Evolutionary conservation across 2,888 invertebrate genomes (phyloP).

Genomic region (Dyspetes luteomarginatus): DNA sequence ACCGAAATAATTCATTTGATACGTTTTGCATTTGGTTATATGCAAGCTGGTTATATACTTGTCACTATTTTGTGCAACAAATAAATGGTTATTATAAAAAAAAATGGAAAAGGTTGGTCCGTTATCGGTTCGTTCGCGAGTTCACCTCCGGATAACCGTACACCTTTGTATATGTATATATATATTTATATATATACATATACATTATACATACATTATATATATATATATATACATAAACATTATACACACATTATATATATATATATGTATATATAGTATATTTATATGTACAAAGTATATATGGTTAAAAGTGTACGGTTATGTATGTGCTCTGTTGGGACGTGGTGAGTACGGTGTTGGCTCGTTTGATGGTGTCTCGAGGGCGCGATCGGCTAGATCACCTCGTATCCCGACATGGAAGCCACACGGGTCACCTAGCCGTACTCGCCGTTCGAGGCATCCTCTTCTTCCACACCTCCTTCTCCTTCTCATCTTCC

Average conservation of each 20-base stretch:
- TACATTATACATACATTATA: not conserved
- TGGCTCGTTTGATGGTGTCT: slow-evolving; percentile 48
- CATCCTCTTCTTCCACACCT: slow-evolving; percentile 68
- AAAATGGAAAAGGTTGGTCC: slow-evolving; percentile 15
- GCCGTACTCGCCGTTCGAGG: slow-evolving; percentile 68
- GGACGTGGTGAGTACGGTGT: slow-evolving; percentile 10
- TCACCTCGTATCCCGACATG: slow-evolving; percentile 76
- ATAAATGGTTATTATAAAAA: no score
- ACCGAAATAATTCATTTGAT: no score
- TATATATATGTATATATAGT: not conserved
- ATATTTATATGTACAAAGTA: not conserved
- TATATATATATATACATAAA: not conserved
- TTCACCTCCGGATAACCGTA: slow-evolving; percentile 52
- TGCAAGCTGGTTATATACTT: no score
- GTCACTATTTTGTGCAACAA: no score
- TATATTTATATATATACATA: not conserved
- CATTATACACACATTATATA: no score
- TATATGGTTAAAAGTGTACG: not conserved
- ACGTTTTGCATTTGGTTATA: no score
- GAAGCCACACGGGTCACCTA: slow-evolving; percentile 77
- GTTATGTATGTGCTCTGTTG: slow-evolving; percentile 12
- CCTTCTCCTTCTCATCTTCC: slow-evolving; percentile 52
- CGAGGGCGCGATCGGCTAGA: slow-evolving; percentile 79
- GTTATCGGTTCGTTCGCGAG: slow-evolving; percentile 44
- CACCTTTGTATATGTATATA: slow-evolving; percentile 7